Conservation (phyloP, 2,797 vertebrate genomes). For the Schizopygopsis malacanthus region DNA sequence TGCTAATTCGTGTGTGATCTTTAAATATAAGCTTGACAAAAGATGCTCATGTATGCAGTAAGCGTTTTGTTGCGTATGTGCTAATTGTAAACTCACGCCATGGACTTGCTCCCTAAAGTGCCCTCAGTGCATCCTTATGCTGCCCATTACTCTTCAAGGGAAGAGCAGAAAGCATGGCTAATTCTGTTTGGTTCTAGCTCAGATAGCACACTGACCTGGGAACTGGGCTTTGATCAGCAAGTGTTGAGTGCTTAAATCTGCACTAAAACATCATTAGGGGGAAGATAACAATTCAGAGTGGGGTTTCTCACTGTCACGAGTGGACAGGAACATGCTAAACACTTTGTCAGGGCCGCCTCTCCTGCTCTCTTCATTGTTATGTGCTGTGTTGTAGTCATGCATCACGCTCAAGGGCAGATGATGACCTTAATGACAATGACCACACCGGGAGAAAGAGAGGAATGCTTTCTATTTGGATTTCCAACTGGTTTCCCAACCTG, state of each 20-base stretch:
- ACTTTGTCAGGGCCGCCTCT: slow-evolving; percentile 48
- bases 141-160: slow-evolving; percentile 41
- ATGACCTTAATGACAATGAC: slow-evolving; percentile 63
- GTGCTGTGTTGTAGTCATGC: slow-evolving; percentile 53
- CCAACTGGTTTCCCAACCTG: slow-evolving; percentile 15
- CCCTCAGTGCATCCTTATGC: slow-evolving; percentile 31
- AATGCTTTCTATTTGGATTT: slow-evolving; percentile 51
- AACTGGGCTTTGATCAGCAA: slow-evolving; percentile 38
- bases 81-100: slow-evolving; percentile 46
- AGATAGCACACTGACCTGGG: slow-evolving; percentile 30
- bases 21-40: slow-evolving; percentile 64
- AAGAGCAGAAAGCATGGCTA: slow-evolving; percentile 44
- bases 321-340: slow-evolving; percentile 39
- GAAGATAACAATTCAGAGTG: slow-evolving; percentile 26
- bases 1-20: slow-evolving; percentile 62
- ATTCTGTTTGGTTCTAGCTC: slow-evolving; percentile 38
- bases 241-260: slow-evolving; percentile 32
- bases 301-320: slow-evolving; percentile 36
- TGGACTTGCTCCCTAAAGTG: slow-evolving; percentile 39
- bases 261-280: slow-evolving; percentile 27
- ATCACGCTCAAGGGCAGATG: slow-evolving; percentile 61
- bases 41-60: slow-evolving; percentile 51
- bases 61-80: slow-evolving; percentile 46
- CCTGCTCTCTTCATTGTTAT: slow-evolving; percentile 52
- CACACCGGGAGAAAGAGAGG: slow-evolving; percentile 20